Percentiles rank a stretch among this genome's conserved stretches.
phyloP scores from a whole-genome alignment of 2,888 invertebrate species.

The Glaucopsyche alexis region DNA sequence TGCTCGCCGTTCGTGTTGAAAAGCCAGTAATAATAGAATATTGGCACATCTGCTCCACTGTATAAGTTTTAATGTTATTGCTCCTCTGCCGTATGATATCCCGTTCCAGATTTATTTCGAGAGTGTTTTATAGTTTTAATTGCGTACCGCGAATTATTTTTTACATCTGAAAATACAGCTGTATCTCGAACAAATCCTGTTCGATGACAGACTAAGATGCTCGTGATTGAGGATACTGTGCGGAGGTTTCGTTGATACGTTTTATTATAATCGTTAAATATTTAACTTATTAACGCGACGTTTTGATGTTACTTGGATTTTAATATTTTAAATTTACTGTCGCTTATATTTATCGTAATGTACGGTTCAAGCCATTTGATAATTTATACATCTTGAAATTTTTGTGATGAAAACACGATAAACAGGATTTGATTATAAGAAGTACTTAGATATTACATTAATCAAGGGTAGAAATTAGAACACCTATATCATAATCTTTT shows the following conservation, averaged over 20 bases:
- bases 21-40: conserved; percentile 79
- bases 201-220: conserved; percentile 75
- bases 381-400: neutral
- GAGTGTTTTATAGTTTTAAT: conserved; percentile 76
- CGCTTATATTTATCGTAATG: neutral
- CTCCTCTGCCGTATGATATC: conserved; percentile 67
- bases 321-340: neutral
- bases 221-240: neutral
- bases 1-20: conserved; percentile 72
- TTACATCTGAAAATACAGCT: conserved; percentile 60
- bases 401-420: no score
- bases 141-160: conserved; percentile 71
- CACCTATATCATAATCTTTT: no score
- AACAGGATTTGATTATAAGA: neutral
- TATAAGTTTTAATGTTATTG: conserved; percentile 77
- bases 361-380: neutral
- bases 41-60: conserved; percentile 75
- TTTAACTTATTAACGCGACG: conserved; percentile 9
- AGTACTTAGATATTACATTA: neutral
- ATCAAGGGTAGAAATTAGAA: no score
- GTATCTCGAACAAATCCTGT: conserved; percentile 66
- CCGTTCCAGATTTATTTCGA: conserved; percentile 67
- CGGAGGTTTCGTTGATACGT: conserved; percentile 36
- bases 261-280: conserved; percentile 38
- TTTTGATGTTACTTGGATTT: conserved; percentile 18